phyloP scores from a whole-genome alignment of 2,113 vertebrate species.

The Halichoeres trimaculatus region DNA sequence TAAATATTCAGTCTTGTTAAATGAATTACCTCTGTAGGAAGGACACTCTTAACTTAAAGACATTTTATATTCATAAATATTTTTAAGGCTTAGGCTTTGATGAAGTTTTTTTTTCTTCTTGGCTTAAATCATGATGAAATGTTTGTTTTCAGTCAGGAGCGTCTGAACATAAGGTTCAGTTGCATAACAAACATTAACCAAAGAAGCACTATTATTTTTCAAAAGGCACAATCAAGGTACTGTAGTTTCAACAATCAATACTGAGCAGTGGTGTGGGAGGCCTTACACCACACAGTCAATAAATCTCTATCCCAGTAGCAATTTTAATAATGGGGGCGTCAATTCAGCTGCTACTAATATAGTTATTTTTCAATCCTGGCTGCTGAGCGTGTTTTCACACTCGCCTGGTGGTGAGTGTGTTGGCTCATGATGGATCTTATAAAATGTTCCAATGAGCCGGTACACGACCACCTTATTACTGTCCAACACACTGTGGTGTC shows the following conservation, averaged over 20 bases:
- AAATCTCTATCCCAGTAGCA: conserved; percentile 46
- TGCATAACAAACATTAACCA: conserved; percentile 16
- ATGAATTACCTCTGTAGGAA: too few relatives aligned
- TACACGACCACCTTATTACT: conserved; percentile 30
- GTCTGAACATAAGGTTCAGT: not conserved
- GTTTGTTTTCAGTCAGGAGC: not conserved
- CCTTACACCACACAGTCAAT: conserved; percentile 46
- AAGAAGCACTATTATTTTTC: conserved; percentile 23
- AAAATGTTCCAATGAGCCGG: conserved; percentile 18
- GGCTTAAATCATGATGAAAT: not conserved
- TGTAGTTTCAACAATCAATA: conserved; percentile 55
- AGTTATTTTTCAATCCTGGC: conserved; percentile 44
- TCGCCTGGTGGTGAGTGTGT: conserved; percentile 15
- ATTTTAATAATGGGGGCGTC: conserved; percentile 60
- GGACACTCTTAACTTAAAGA: too few relatives aligned
- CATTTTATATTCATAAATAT: too few relatives aligned
- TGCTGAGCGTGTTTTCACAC: conserved; percentile 44
- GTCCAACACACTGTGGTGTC: conserved; percentile 10
- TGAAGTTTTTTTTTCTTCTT: not conserved
- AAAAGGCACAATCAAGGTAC: conserved; percentile 34
- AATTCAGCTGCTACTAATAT: conserved; percentile 60
- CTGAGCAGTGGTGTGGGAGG: conserved; percentile 38
- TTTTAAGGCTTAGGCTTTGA: too few relatives aligned
- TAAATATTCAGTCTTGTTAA: too few relatives aligned
- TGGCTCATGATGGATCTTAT: conserved; percentile 21